A percentile compares a stretch with the other conserved stretches of the same genome.
Evolutionary conservation across 2,797 vertebrate species (phyloP).

Genomic region (Megaceryle alcyon): DNA sequence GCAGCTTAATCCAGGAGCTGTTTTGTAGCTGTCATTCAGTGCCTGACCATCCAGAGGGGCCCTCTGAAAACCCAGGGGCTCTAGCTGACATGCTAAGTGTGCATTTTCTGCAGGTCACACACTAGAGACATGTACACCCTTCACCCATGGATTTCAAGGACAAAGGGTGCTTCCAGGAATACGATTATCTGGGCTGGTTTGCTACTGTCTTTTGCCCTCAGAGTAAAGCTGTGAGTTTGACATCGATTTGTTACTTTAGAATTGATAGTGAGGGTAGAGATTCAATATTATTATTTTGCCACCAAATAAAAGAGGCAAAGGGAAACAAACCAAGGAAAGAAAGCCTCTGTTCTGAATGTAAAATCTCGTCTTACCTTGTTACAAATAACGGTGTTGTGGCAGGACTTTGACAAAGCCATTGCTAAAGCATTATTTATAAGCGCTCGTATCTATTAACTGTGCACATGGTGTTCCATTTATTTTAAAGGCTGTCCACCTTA

Average conservation of each 20-base stretch:
- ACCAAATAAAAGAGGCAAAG: background rate
- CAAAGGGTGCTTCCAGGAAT: background rate
- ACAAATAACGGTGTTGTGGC: background rate
- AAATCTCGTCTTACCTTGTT: background rate
- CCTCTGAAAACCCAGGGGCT: background rate
- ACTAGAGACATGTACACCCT: accelerated
- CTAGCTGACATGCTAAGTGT: background rate
- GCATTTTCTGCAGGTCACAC: background rate
- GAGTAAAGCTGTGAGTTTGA: background rate
- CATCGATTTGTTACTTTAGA: background rate
- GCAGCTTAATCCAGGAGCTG: background rate
- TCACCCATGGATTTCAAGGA: background rate
- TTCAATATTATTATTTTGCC: background rate
- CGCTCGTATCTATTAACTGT: background rate
- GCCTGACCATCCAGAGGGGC: background rate
- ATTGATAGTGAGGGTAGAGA: background rate
- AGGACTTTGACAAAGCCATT: background rate
- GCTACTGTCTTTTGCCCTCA: background rate
- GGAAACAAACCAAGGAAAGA: background rate
- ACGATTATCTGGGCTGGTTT: background rate
- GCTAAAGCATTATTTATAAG: background rate
- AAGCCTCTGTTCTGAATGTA: background rate
- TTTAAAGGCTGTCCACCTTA: constrained; percentile 90
- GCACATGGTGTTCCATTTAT: background rate
- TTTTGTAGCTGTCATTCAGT: background rate